Evolutionary conservation across 2,113 vertebrate species (phyloP).

Genomic region (Chrysemys picta): DNA sequence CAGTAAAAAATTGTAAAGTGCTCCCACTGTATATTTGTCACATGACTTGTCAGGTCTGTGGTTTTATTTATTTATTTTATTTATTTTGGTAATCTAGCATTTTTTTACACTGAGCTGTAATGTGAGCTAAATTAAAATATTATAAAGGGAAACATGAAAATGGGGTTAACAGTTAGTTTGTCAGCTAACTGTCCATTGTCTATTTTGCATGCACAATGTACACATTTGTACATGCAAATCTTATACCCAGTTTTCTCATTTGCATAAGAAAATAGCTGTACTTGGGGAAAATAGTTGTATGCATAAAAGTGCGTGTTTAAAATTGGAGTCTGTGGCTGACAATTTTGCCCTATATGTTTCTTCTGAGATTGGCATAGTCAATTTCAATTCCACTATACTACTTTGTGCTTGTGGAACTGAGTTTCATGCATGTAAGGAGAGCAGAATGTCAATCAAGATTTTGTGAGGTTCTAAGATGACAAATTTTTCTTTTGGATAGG

Average conservation of each 20-base stretch:
- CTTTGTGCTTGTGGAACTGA: not conserved
- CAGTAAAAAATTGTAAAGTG: not conserved
- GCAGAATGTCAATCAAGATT: not conserved
- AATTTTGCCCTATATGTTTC: not conserved
- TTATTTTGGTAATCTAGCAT: not conserved
- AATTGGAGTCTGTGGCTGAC: not conserved
- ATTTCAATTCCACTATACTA: not conserved
- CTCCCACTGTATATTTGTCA: not conserved
- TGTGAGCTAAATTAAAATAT: not conserved
- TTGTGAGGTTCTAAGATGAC: not conserved
- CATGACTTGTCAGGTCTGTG: not conserved
- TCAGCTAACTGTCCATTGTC: not conserved
- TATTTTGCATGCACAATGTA: not conserved
- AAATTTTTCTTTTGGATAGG: not conserved
- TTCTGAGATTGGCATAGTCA: not conserved
- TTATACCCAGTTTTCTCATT: slow-evolving; percentile 7
- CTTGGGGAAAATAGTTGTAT: not conserved
- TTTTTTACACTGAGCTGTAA: not conserved
- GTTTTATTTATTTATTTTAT: not conserved
- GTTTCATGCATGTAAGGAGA: not conserved
- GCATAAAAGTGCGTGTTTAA: not conserved
- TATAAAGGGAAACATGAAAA: not conserved
- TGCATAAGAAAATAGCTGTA: not conserved
- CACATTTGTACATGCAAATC: not conserved
- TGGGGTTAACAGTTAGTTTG: not conserved